Evolutionary conservation across 2,888 invertebrate genomes (phyloP), one percentile per base, ranked within the genome.

Genomic region (Andrena hattorfiana): DNA sequence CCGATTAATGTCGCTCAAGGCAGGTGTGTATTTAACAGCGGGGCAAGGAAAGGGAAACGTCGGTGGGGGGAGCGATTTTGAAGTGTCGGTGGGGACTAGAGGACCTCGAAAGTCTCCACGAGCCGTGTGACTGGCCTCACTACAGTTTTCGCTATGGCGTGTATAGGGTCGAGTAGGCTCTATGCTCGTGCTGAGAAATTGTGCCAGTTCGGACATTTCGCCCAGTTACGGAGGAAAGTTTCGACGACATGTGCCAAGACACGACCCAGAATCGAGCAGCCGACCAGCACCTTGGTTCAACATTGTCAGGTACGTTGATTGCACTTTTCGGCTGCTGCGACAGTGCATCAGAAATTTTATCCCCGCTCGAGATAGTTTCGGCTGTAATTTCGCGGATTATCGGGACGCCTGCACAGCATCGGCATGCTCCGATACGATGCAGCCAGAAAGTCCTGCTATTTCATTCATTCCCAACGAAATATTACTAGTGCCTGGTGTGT

Each of bases 101-200:
- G 85, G 87, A 90, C 89, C 90, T 92, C 88, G 92, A 92, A 92
- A 93, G 92, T 91, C 88, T 89, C 87, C 80, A 87, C 83, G 85
- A 85, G 86, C 86, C 81, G 84, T 78, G 73, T 84, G 84, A 87
- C 94, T 95, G 94, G 94, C 94, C 94, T 94, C 95, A 96, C 95
- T 96, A 95, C 96, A 96, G 96, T 96, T 95, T 96, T 96, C 95
- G 96, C 96, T 95, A 97, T 97, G 97, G 97, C 97, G 96, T 96
- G 97, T 96, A 95, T 97, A 96, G 96, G 96, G 95, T 96, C 97
- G 95, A 96, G 96, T 96, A 96, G 97, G 96, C 96, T 97, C 95
- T 97, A 97, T 96, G 96, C 96, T 95, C 96, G 97, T 95, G 96
- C 96, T 94, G 96, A 97, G 95, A 97, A 97, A 96, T 95, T 97